Evolutionary conservation across 2,113 vertebrate species (phyloP).

Genomic region (Heterochromis multidens): DNA sequence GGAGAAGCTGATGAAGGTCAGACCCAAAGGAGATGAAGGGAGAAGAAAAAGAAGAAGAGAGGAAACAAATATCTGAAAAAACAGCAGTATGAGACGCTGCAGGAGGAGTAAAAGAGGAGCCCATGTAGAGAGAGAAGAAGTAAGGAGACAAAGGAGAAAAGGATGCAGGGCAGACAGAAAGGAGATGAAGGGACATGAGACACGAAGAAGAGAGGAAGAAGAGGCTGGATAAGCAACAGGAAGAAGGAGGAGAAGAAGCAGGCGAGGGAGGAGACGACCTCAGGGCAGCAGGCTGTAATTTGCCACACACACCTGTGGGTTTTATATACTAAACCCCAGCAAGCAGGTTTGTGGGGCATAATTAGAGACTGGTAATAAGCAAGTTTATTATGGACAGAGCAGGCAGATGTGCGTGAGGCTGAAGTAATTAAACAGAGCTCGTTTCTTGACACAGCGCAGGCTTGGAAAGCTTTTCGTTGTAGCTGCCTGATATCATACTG

Average conservation of each 20-base stretch:
- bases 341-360: slow-evolving; percentile 8
- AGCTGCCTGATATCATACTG: neutral
- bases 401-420: neutral
- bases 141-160: neutral
- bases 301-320: slow-evolving; percentile 1
- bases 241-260: neutral
- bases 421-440: slow-evolving; percentile 4
- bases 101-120: too few species aligned
- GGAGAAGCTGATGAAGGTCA: too few species aligned
- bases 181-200: neutral
- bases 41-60: too few species aligned
- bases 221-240: neutral
- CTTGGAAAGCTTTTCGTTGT: neutral
- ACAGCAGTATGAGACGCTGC: too few species aligned
- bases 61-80: too few species aligned
- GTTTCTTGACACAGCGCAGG: neutral
- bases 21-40: too few species aligned
- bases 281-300: neutral
- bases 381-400: slow-evolving; percentile 7
- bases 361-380: slow-evolving; percentile 15
- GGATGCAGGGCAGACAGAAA: neutral
- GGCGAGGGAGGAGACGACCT: neutral
- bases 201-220: neutral
- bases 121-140: neutral
- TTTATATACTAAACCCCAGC: slow-evolving; percentile 17